Evolutionary conservation across 2,113 vertebrate genomes (phyloP), one percentile per base, ranked within the genome.

Genomic region (Chamaetylas fuelleborni): DNA sequence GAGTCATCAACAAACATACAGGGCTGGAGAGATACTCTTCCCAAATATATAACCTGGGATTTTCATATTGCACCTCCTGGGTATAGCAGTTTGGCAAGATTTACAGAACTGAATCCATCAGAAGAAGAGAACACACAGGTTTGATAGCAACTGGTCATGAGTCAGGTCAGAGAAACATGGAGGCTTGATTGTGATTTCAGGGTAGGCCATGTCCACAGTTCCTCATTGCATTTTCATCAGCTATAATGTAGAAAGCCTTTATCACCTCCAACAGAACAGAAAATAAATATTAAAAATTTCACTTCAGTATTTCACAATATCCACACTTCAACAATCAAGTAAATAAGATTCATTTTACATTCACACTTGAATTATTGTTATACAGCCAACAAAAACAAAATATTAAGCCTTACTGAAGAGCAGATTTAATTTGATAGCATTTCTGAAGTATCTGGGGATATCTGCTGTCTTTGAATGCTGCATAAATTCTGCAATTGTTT

Each of bases 381-480:
- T 53, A 19, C 3, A 5, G 90, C 93, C 96, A 96, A 94, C 40
- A 81, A 95, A 96, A 95, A 93, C 92, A 96, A 95, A 88, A 91
- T 61, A 64, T 42, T 79, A 95, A 96, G 81, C 45, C 69, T 56
- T 95, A 71, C 77, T 88, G 93, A 97, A 95, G 90, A 94, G 50
- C 36, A 73, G 60, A 76, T 96, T 95, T 96, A 95, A 96, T 95
- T 88, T 95, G 94, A 96, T 86, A 95, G 80, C 78, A 81, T 94
- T 95, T 96, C 81, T 96, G 87, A 92, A 96, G 93, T 7, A 4
- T 96, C 92, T 90, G 69, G 94, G 94, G 90, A 96, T 96, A 95
- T 97, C 61, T 82, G 57, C 78, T 95, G 86, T 94, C 96, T 95
- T 65, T 81, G 54, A 93, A 85, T 73, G 51, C 36, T 81, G 33